A percentile compares a stretch with the other conserved stretches of the same genome.
Evolutionary conservation across 1,140 invertebrate genomes (phyloP).

Genomic region (Anagrus nilaparvatae): DNA sequence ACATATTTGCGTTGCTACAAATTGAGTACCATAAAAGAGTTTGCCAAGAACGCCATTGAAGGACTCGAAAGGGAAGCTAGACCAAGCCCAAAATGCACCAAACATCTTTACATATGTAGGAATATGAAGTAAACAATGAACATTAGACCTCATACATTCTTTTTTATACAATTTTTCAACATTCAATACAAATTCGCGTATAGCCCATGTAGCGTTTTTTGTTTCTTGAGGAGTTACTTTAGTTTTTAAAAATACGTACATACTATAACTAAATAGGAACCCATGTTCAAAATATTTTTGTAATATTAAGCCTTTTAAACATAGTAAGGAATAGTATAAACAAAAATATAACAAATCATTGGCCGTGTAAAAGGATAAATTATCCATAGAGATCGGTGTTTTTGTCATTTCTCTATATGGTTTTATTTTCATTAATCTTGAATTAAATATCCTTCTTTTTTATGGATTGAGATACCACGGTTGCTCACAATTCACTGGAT

Average conservation of each 20-base stretch:
- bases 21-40: conserved; percentile 15
- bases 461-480: conserved; percentile 8
- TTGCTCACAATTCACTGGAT: conserved; percentile 2
- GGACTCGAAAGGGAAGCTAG: conserved; percentile 15
- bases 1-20: conserved; percentile 9
- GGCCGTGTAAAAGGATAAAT: conserved; percentile 19
- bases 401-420: conserved; percentile 17
- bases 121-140: conserved; percentile 15
- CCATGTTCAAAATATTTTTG: conserved; percentile 14
- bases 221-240: background rate
- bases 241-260: background rate
- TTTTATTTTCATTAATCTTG: conserved; percentile 7
- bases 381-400: conserved; percentile 12
- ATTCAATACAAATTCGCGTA: conserved; percentile 10
- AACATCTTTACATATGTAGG: conserved; percentile 10
- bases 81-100: conserved; percentile 10
- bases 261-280: background rate
- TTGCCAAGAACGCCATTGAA: conserved; percentile 14
- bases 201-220: conserved; percentile 1
- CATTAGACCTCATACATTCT: conserved; percentile 16
- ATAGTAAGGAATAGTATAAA: conserved; percentile 10
- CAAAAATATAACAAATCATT: conserved; percentile 16
- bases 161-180: conserved; percentile 10
- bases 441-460: conserved; percentile 5
- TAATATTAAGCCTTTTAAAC: conserved; percentile 10